These are phyloP conservation scores for Periparus ater DNA, from an alignment of 2,797 vertebrate genomes.

Conservation along the genomic window DNA sequence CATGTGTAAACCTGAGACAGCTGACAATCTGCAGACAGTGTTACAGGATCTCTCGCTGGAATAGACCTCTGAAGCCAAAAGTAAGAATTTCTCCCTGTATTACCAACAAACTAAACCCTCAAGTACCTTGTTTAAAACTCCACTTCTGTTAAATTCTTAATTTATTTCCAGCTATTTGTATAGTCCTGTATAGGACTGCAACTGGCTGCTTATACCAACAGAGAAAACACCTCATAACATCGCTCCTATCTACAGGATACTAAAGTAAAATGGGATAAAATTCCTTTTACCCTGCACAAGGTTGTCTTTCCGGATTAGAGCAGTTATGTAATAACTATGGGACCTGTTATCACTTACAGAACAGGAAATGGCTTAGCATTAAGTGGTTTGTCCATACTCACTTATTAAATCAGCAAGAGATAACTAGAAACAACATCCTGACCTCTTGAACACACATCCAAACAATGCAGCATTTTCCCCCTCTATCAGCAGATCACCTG, in stretches of 20 bases:
- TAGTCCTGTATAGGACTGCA: background rate
- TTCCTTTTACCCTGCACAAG: background rate
- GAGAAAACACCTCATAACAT: background rate
- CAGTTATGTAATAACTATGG: background rate
- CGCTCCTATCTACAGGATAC: background rate
- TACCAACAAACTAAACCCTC: background rate
- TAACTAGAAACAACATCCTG: slow-evolving; percentile 10
- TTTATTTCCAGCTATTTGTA: background rate
- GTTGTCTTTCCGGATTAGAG: background rate
- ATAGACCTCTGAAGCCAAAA: background rate
- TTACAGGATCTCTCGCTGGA: background rate
- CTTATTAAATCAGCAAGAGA: background rate
- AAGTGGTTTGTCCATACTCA: slow-evolving; percentile 12
- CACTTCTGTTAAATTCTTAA: background rate
- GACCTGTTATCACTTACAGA: background rate
- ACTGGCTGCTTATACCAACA: background rate
- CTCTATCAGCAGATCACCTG: background rate
- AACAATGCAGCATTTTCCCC: background rate
- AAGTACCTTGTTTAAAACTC: background rate
- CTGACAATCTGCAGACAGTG: background rate
- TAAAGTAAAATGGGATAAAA: background rate
- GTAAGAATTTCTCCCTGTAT: background rate
- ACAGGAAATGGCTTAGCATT: background rate
- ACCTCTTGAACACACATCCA: background rate
- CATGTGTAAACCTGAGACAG: background rate